Evolutionary conservation across 2,113 vertebrate genomes (phyloP), one percentile per base, ranked within the genome.

Genomic region (Mesoclemmys tuberculata): DNA sequence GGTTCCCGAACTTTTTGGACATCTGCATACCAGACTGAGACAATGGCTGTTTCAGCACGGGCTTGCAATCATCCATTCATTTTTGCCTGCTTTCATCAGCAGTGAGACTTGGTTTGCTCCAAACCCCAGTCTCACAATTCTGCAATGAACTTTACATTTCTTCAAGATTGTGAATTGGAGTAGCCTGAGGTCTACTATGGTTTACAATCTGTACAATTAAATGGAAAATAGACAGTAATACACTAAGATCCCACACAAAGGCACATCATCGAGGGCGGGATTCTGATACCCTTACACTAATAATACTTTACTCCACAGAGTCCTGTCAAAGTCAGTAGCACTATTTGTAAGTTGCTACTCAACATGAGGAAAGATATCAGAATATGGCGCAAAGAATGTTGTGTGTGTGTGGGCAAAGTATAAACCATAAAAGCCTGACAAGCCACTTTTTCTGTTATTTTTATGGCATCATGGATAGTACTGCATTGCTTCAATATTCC

Each of bases 201-300:
- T 0, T 84, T 87, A 26, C 86, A 94, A 52, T 82, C 93, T 93
- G 52, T 82, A 31, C 58, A 35, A 44, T 92, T 79, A 91, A 90
- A 84, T 79, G 83, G 81, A 84, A 90, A 92, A 97, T 80, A 27
- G 68, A 68, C 88, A 89, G 74, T 68, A 80, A 41, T 81, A 71
- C 27, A 81, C 35, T 1, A 3, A 87, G 85, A 89, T 96, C 82
- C 64, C 89, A 56, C 49, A 78, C 83, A 71, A 68, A 85, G 85
- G 94, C 31, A 96, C 86, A 93, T 85, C 90, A 89, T 46, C 44
- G 56, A 77, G 92, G 82, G 84, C 44, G 22, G 1, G 81, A 44
- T 89, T 94, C 93, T 89, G 82, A 79, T 79, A 85, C 75, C 48
- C 0, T 4, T 27, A 92, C 35, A 84, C 19, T 96, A 92, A 93